A percentile compares a stretch with the other conserved stretches of the same genome.
Conservation (phyloP, 2,797 vertebrate genomes). For the Gymnoscopelus braueri region DNA sequence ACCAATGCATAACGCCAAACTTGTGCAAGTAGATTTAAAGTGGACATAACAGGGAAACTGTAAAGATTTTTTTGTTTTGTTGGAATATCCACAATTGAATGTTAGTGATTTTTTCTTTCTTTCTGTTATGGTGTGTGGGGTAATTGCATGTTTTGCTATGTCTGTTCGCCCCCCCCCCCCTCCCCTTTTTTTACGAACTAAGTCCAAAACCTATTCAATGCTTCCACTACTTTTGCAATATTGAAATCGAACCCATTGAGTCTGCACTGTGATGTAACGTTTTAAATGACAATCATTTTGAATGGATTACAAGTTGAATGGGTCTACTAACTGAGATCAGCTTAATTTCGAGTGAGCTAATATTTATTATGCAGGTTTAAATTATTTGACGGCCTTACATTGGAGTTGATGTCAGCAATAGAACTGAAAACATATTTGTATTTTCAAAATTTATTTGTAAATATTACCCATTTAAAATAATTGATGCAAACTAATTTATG, state of each 20-base stretch:
- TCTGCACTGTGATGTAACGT: constrained; percentile 83
- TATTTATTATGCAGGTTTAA: constrained; percentile 66
- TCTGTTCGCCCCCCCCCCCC: constrained; percentile 29
- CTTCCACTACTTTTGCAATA: constrained; percentile 74
- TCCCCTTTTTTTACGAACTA: constrained; percentile 64
- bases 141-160: constrained; percentile 78
- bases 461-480: constrained; percentile 25
- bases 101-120: constrained; percentile 31
- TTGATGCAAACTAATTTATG: constrained; percentile 15
- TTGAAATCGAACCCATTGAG: constrained; percentile 68
- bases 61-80: constrained; percentile 63
- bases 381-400: constrained; percentile 70
- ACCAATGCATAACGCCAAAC: constrained; percentile 68
- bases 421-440: constrained; percentile 14
- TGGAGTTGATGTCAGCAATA: constrained; percentile 74
- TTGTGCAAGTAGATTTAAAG: constrained; percentile 71
- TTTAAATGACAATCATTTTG: constrained; percentile 81
- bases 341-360: constrained; percentile 49
- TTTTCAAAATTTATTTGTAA: constrained; percentile 24
- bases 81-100: constrained; percentile 60
- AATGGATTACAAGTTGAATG: constrained; percentile 60
- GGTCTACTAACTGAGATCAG: constrained; percentile 53
- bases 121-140: constrained; percentile 37
- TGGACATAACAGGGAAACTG: constrained; percentile 64
- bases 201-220: constrained; percentile 71